Evolutionary conservation across 2,888 invertebrate species (phyloP), one percentile per base, ranked within the genome.

Genomic region (Hybos culiciformis): DNA sequence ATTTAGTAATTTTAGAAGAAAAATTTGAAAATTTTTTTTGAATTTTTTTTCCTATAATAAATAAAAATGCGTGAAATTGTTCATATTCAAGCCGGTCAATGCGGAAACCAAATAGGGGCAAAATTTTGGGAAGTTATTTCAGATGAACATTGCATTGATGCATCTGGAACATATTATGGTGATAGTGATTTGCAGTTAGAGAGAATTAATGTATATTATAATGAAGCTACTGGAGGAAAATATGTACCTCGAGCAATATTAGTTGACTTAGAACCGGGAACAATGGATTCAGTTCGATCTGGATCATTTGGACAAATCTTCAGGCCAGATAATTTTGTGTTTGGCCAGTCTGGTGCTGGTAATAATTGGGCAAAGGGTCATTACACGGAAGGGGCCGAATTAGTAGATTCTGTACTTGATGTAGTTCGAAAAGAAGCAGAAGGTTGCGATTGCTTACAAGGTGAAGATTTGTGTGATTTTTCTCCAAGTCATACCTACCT

Each of bases 91-190:
- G 83, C 90, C 55, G 93, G 92, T 55, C 91, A 91, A 69, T 92
- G 91, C 70, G 93, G 92, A 52, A 93, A 93, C 73, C 92, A 93
- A 72, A 92, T 93, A 68, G 92, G 92, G 59, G 87, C 91, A 56
- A 92, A 91, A 79, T 88, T 88, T 75, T 92, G 90, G 91, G 91
- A 92, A 73, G 90, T 92, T 55, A 92, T 93, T 71, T 91, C 91
- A 46, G 90, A 91, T 63, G 91, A 91, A 70, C 91, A 91, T 66
- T 90, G 90, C 60, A 91, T 91, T 62, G 87, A 90, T 74, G 86
- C 87, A 56, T 86, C 86, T 54, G 90, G 90, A 48, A 80, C 83
- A 43, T 90, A 90, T 70, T 81, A 85, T 55, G 91, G 90, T 44
- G 91, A 91, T 68, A 86, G 84, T 39, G 90, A 91, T 66, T 74